Percentiles rank a stretch among this genome's conserved stretches.
Evolutionary conservation across 2,113 vertebrate genomes (phyloP).

Genomic region (Spermophilus dauricus): DNA sequence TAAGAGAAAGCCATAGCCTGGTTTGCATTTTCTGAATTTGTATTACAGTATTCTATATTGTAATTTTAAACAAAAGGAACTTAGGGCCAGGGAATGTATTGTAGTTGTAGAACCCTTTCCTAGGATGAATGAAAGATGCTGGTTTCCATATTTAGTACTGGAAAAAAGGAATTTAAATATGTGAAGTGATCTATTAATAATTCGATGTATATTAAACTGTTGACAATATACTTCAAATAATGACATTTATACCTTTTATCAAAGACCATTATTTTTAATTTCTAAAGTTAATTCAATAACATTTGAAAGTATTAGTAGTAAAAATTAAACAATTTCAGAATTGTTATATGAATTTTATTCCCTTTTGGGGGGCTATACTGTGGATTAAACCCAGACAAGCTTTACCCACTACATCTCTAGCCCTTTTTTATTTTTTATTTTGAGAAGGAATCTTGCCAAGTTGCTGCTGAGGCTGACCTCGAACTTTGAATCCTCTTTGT

Average conservation of each 20-base stretch:
- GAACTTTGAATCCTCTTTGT: too few species aligned
- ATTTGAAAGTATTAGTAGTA: slow-evolving; percentile 22
- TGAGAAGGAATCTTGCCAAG: too few species aligned
- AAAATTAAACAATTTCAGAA: not conserved
- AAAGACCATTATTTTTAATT: not conserved
- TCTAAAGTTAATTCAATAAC: not conserved
- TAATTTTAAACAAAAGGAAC: slow-evolving; percentile 33
- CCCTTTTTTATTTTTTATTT: too few species aligned
- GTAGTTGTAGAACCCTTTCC: not conserved
- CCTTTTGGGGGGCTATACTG: too few species aligned
- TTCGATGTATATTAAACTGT: not conserved
- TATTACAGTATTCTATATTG: not conserved
- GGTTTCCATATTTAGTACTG: not conserved
- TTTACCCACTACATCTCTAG: too few species aligned
- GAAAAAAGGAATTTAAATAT: not conserved
- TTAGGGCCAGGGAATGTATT: not conserved
- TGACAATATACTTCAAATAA: not conserved
- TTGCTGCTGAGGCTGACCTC: too few species aligned
- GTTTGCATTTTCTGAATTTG: not conserved
- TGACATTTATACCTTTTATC: not conserved
- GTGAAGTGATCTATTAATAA: slow-evolving; percentile 16
- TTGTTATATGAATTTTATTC: not conserved
- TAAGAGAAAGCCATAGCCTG: not conserved
- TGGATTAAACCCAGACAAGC: too few species aligned
- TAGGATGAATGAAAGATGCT: not conserved